phyloP scores from a whole-genome alignment of 2,113 vertebrate genomes.

The Centrocercus urophasianus region DNA sequence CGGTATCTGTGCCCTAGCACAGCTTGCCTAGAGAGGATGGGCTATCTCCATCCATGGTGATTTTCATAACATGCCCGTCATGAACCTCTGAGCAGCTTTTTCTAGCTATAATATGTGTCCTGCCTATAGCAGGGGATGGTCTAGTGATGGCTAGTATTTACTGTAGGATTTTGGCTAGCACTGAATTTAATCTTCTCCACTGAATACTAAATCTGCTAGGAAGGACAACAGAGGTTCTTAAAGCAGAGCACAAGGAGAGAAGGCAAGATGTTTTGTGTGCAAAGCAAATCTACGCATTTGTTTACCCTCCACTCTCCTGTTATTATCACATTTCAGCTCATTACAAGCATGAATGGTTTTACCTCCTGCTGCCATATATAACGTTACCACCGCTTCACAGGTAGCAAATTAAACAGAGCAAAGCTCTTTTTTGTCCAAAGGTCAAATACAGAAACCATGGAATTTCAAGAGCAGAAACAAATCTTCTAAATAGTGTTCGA shows the following conservation, averaged over 20 bases:
- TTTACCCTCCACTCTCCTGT: neutral
- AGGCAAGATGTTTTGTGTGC: neutral
- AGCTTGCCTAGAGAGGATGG: neutral
- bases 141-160: neutral
- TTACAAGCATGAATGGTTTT: neutral
- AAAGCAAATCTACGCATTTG: neutral
- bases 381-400: neutral
- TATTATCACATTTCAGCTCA: neutral
- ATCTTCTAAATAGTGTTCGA: neutral
- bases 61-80: neutral
- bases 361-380: neutral
- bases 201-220: neutral
- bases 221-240: neutral
- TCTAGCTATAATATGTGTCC: neutral
- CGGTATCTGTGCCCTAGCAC: neutral
- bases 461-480: neutral
- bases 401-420: neutral
- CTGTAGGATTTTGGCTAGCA: neutral
- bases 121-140: neutral
- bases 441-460: neutral
- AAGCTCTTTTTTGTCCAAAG: neutral
- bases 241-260: neutral
- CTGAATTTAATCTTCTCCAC: neutral
- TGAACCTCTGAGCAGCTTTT: neutral
- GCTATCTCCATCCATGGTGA: neutral